Evolutionary conservation across 2,888 invertebrate species (phyloP).

Genomic region (Dugesia japonica): DNA sequence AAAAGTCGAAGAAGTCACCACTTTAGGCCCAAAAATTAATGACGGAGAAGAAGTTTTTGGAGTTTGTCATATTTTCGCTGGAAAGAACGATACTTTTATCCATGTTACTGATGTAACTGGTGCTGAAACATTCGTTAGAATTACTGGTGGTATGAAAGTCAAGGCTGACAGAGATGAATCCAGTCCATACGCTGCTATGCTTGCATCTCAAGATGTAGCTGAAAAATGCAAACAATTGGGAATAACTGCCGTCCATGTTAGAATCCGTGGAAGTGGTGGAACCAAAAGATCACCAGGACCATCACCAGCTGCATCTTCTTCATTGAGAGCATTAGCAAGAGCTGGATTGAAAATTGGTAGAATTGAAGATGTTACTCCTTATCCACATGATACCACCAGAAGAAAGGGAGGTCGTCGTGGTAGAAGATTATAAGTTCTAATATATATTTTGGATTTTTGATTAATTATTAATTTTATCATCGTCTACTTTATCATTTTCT

Average conservation of each 20-base stretch:
- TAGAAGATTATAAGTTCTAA: conserved; percentile 28
- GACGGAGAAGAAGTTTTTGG: conserved; percentile 95
- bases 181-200: conserved; percentile 99
- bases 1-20: conserved; percentile 73
- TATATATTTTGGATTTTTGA: neutral
- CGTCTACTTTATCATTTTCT: no score
- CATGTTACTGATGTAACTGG: conserved; percentile 98
- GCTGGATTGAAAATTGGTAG: conserved; percentile 98
- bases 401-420: conserved; percentile 51
- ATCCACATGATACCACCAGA: conserved; percentile 93
- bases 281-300: conserved; percentile 78
- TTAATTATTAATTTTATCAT: no score
- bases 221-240: conserved; percentile 91
- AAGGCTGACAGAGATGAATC: conserved; percentile 99
- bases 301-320: conserved; percentile 88
- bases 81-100: conserved; percentile 98
- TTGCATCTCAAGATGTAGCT: conserved; percentile 98
- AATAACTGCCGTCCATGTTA: conserved; percentile 92
- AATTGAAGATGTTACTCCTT: conserved; percentile 92
- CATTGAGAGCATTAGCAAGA: conserved; percentile 86
- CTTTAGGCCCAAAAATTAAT: conserved; percentile 80
- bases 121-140: conserved; percentile 56
- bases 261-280: conserved; percentile 90
- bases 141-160: conserved; percentile 86
- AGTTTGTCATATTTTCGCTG: conserved; percentile 96